Evolutionary conservation across 2,888 invertebrate genomes (phyloP).

Genomic region (Anarsia innoxiella): DNA sequence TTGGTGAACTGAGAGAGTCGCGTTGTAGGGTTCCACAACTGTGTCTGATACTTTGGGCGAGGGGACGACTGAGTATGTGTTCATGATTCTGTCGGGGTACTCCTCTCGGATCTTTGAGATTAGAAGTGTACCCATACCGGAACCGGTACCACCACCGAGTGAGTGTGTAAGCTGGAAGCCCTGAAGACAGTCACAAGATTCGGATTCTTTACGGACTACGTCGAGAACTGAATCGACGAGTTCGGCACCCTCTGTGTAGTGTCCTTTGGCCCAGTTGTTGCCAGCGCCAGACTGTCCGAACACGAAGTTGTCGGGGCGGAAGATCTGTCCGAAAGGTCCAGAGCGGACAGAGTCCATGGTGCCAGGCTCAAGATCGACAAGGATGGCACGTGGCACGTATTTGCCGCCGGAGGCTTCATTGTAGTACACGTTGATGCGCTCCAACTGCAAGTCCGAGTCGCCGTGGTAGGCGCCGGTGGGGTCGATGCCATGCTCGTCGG

Average conservation of each 20-base stretch:
- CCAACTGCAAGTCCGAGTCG: constrained; percentile 92
- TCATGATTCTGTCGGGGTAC: constrained; percentile 93
- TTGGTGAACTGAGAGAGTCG: constrained; percentile 90
- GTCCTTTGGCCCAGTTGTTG: constrained; percentile 80
- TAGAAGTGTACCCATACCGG: constrained; percentile 80
- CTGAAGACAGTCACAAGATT: constrained; percentile 93
- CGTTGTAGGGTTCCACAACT: constrained; percentile 85
- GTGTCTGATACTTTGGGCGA: constrained; percentile 88
- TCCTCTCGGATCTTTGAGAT: constrained; percentile 94
- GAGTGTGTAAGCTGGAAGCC: constrained; percentile 93
- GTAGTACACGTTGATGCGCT: constrained; percentile 97
- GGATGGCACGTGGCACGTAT: constrained; percentile 63
- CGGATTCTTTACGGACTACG: constrained; percentile 89
- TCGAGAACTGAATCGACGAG: constrained; percentile 85
- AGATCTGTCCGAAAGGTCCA: constrained; percentile 82
- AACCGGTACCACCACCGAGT: constrained; percentile 70
- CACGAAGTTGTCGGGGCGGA: constrained; percentile 85
- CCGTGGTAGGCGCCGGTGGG: constrained; percentile 92
- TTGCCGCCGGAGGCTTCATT: constrained; percentile 87
- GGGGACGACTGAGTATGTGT: constrained; percentile 88
- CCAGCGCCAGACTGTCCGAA: constrained; percentile 78
- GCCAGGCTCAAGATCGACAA: constrained; percentile 62
- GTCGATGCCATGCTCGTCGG: constrained; percentile 96
- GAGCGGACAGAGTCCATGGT: constrained; percentile 81
- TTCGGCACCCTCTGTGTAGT: constrained; percentile 81